Base-by-base conservation (phyloP, 2,888 invertebrate genomes). In the Incurvaria masculella region DNA sequence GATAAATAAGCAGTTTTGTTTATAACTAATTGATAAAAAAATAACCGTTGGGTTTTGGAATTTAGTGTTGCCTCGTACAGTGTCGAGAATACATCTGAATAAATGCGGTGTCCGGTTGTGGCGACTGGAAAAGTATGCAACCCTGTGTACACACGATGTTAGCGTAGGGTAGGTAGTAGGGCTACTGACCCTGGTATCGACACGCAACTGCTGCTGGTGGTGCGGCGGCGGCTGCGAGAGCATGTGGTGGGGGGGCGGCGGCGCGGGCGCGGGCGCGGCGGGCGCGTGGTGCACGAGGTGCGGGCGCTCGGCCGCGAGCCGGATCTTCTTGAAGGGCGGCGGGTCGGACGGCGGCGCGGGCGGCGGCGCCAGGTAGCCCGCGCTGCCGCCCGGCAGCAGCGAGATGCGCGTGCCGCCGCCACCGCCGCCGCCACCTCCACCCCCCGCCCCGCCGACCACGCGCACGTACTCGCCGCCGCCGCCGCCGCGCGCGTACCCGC, bases 251-350 rank as follows among this genome's bases (percentile, higher is more conserved):
- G 53, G 44, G 44, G 52, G 50, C 46, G 53, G 47, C 49, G 52
- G 48, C 26, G 50, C 59, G 47, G 61, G 55, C 44, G 57, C 57
- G 46, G 58, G 61, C 59, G 64, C 60, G 45, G 62, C 57, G 70
- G 59, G 63, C 68, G 51, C 53, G 74, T 69, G 50, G 72, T 63
- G 56, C 65, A 62, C 46, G 68, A 65, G 58, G 63, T 57, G 66
- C 17, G 52, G 40, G 38, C 74, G 61, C 52, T 79, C 73, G 50
- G 81, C 80, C 56, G 81, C 79, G 65, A 86, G 79, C 52, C 86
- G 75, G 65, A 85, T 83, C 80, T 84, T 85, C 75, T 85, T 85
- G 74, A 82, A 81, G 66, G 85, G 83, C 58, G 83, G 84, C 55
- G 81, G 82, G 59, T 80, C 80, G 6, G 76, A 75, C 59, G 66